These are phyloP conservation scores for Blastomussa wellsi DNA, from an alignment of 92 coral and sea anemone genomes.

Conservation along the genomic window DNA sequence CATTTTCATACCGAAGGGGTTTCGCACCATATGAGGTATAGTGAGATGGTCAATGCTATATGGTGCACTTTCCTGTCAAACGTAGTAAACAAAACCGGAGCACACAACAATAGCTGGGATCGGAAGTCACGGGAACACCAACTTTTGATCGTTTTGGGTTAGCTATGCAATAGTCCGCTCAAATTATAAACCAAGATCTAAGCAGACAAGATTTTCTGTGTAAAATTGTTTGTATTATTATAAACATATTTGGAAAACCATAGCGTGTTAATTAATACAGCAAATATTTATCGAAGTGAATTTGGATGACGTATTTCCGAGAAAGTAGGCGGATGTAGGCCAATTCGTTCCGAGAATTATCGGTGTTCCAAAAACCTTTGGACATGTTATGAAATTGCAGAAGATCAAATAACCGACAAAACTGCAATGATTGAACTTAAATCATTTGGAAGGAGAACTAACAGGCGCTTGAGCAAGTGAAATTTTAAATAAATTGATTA, in stretches of 20 bases:
- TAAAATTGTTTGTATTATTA: neutral
- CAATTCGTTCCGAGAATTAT: neutral
- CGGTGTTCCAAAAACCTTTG: neutral
- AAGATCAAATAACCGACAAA: neutral
- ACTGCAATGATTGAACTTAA: neutral
- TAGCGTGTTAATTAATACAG: neutral
- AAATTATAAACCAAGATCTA: too few relatives aligned
- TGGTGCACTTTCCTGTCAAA: too few relatives aligned
- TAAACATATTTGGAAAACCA: neutral
- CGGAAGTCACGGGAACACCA: neutral
- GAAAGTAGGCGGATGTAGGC: conserved; percentile 17
- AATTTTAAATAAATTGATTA: neutral
- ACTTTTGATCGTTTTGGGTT: neutral
- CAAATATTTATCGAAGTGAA: neutral
- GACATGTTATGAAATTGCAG: neutral
- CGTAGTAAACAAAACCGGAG: too few relatives aligned
- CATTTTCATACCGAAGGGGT: too few relatives aligned
- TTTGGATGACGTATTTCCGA: neutral
- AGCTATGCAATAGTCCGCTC: neutral
- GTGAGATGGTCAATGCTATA: too few relatives aligned
- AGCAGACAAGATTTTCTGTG: neutral
- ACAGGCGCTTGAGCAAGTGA: neutral
- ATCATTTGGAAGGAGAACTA: neutral
- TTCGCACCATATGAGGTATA: too few relatives aligned
- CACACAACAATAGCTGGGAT: too few relatives aligned